These are phyloP conservation scores for Mesembrinibis cayennensis DNA, from an alignment of 2,113 vertebrate genomes.

Conservation along the genomic window DNA sequence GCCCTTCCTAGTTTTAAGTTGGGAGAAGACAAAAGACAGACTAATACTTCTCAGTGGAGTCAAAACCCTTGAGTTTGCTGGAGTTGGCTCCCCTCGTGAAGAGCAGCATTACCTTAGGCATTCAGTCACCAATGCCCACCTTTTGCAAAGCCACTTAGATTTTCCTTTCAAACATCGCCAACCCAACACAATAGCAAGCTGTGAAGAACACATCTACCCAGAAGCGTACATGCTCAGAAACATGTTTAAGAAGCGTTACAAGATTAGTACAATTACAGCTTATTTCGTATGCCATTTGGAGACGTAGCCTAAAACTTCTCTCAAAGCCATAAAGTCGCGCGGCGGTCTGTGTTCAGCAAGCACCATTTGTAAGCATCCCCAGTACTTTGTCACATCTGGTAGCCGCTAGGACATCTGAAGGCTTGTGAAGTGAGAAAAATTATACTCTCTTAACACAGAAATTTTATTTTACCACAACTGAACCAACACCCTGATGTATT, in stretches of 20 bases:
- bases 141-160: background rate
- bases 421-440: background rate
- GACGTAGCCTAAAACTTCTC: background rate
- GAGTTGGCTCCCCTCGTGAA: background rate
- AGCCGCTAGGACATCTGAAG: background rate
- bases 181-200: background rate
- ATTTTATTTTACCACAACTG: background rate
- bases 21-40: background rate
- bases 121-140: background rate
- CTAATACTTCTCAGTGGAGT: background rate
- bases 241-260: background rate
- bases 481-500: background rate
- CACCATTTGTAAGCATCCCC: background rate
- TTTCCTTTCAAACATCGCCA: rapidly evolving
- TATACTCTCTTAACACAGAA: no score
- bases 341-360: no score
- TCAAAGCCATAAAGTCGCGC: background rate
- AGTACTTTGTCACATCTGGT: background rate
- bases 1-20: background rate
- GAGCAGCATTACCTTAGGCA: background rate
- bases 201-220: background rate
- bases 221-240: background rate
- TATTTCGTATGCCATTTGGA: background rate
- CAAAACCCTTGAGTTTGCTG: background rate
- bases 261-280: background rate